phyloP scores from a whole-genome alignment of 2,113 vertebrate genomes.

The Psilopsiagon aymara region DNA sequence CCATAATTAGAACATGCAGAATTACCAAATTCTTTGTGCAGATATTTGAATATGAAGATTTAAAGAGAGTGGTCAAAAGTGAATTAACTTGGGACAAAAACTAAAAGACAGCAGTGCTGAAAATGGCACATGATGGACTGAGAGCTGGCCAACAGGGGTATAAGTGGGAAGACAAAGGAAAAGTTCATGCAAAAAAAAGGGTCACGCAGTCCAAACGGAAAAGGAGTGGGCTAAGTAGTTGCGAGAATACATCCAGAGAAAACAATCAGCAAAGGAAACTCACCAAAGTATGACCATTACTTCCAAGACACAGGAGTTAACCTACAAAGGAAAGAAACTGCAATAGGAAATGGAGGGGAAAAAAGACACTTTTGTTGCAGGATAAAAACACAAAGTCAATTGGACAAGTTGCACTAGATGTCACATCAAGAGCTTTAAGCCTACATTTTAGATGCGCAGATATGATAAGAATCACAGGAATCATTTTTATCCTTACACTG shows the following conservation, averaged over 20 bases:
- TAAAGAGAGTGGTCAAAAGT: rapidly evolving
- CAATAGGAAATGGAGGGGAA: neutral
- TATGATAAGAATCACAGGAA: neutral
- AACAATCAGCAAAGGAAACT: neutral
- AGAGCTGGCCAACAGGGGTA: neutral
- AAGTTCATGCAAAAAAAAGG: neutral
- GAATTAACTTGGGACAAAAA: neutral
- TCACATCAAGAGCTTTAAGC: neutral
- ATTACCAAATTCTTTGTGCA: neutral
- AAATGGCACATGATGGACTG: neutral
- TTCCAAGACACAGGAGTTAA: neutral
- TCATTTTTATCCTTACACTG: neutral
- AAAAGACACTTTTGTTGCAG: neutral
- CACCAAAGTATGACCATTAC: neutral
- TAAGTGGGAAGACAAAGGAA: neutral
- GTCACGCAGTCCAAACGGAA: neutral
- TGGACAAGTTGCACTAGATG: neutral
- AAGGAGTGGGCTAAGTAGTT: neutral
- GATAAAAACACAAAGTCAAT: neutral
- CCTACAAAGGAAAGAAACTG: neutral
- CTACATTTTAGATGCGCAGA: neutral
- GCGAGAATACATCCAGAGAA: neutral
- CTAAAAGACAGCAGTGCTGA: neutral
- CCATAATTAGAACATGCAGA: neutral
- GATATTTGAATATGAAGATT: neutral